Evolutionary conservation across 2,888 invertebrate genomes (phyloP).

Genomic region (Noctua comes): DNA sequence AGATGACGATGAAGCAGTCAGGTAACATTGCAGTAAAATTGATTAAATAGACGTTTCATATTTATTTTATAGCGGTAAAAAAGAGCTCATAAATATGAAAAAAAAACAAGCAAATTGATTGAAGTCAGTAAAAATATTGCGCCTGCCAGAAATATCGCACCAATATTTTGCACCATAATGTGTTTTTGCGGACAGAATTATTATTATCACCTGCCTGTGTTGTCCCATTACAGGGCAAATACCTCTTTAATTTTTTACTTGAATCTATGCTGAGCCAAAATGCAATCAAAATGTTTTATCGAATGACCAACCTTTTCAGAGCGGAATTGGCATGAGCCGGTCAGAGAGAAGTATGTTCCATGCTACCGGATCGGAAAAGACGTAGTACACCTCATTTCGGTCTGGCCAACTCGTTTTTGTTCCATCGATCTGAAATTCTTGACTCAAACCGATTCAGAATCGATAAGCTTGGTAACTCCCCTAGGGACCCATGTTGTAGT

Average conservation of each 20-base stretch:
- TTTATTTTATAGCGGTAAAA: not conserved
- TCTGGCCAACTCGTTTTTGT: too few relatives aligned
- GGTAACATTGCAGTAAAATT: not conserved
- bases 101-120: not conserved
- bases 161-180: conserved; percentile 6
- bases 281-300: not conserved
- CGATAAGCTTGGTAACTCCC: too few relatives aligned
- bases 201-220: not conserved
- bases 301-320: not conserved
- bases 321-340: not conserved
- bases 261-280: not conserved
- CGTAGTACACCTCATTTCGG: too few relatives aligned
- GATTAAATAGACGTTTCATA: not conserved
- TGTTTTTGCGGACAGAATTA: conserved; percentile 1
- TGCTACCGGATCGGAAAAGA: not conserved
- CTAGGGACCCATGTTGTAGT: too few relatives aligned
- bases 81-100: not conserved
- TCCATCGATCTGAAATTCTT: not conserved
- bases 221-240: not conserved
- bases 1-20: not conserved
- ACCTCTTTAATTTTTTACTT: not conserved
- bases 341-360: too few relatives aligned
- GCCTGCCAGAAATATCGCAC: conserved; percentile 32
- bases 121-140: not conserved
- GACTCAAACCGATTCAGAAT: not conserved